Base-by-base conservation (phyloP, 2,888 invertebrate genomes). In the Drosophila mulleri region DNA sequence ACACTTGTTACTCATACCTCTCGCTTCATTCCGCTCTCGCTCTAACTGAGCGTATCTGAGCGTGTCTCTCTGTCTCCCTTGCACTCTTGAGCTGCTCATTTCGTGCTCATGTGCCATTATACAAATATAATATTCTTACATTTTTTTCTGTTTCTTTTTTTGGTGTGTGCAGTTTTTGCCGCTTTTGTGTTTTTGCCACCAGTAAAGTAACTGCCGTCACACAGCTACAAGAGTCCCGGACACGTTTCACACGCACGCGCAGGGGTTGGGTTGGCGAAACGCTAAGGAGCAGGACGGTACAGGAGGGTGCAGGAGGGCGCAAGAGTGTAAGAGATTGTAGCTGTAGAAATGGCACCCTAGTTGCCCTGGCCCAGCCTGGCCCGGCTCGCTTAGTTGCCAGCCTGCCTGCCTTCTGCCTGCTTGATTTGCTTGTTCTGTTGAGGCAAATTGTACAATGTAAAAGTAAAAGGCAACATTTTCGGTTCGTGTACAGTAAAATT, bases 61-160 rank as follows among this genome's bases (percentile, higher is more conserved):
- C 26, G 26, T 48, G 29, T 37, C 54, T 57, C 20, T n/a, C 63
- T n/a, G n/a, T 47, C 67, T 37, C 35, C 14, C 41, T 67, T 56
- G 67, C 67, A 56, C 77, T 29, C 52, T 63, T 37, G 54, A 56
- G 76, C 59, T 88, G 88, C 82, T 85, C 84, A 85, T 88, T 85
- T 85, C 84, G 88, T 85, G 84, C 83, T 85, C 83, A 85, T 85
- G 85, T 88, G 88, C 84, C 82, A 85, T 85, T 85, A 88, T 88
- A 88, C 84, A 85, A 85, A 85, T 88, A 85, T 85, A 85, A 85
- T 85, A 85, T 85, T 85, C 88, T 77, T 79, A 78, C 74, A 61
- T 67, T 68, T 69, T 70, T 67, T 52, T 41, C 16, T 29, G 59
- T 61, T 67, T 59, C 62, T 61, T 23, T 41, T 62, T 64, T 70